Base-by-base conservation (phyloP, 1,140 invertebrate species). In the Eupeodes corollae region DNA sequence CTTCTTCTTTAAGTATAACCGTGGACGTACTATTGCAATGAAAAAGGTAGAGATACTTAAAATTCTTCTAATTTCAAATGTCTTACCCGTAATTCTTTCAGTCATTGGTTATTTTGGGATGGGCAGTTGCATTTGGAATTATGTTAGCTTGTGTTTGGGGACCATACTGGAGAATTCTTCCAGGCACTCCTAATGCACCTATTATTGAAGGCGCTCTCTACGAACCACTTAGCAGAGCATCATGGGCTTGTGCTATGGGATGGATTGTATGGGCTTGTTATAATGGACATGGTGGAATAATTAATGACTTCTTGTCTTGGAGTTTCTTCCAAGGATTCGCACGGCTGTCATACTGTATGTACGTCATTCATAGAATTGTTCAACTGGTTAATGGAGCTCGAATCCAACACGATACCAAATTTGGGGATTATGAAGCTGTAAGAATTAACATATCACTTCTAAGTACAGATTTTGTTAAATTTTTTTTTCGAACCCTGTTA, bases 201-300 rank as follows among this genome's bases (percentile, higher is more conserved):
- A 74, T 80, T 47, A 78, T 73, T 50, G 79, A 80, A 52, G 75
- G 79, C 1, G 79, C 80, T 1, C 58, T 79, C 1, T 86, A 82
- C 56, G 75, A 79, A 32, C 75, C 79, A 0, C 52, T 83, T 1
- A 80, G 83, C 59, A 74, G 79, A 52, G 69, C 76, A 3, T 73
- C 76, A 0, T 85, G 82, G 82, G 75, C 78, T 38, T 61, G 79
- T 13, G 72, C 75, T 2, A 79, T 79, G 40, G 78, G 79, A 0
- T 86, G 84, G 83, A 70, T 85, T 33, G 72, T 86, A 6, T 71
- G 83, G 51, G 80, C 79, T 1, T 84, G 83, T 55, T 74, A 79
- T 45, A 83, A 82, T 46, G 78, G 80, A 11, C 80, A 83, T 59
- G 80, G 80, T 73, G 79, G 78, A 43, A 61, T 75, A 11, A 53